Percentiles rank a stretch among this genome's conserved stretches.
phyloP scores from a whole-genome alignment of 1,140 invertebrate species.

The Heliothis virescens region DNA sequence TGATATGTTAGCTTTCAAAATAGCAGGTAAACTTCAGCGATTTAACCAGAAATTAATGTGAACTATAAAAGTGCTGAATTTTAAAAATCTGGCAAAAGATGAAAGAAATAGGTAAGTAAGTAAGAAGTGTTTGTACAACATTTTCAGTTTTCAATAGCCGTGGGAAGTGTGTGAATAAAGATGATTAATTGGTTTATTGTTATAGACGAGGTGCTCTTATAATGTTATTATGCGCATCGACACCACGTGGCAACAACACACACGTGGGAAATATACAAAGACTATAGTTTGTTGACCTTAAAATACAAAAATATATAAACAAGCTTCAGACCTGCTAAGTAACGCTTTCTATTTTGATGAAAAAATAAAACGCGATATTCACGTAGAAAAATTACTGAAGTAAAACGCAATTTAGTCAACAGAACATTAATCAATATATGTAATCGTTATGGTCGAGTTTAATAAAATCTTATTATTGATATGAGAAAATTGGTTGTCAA shows the following conservation, averaged over 20 bases:
- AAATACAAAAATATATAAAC: conserved; percentile 1
- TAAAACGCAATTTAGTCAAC: background rate
- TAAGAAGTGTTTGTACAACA: background rate
- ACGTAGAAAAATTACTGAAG: background rate
- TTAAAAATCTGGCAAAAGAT: background rate
- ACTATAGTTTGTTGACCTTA: conserved; percentile 6
- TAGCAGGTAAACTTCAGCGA: background rate
- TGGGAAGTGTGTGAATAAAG: background rate
- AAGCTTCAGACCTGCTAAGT: background rate
- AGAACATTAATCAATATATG: background rate
- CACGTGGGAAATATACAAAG: conserved; percentile 25
- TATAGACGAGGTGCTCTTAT: background rate
- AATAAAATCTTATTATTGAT: conserved; percentile 17
- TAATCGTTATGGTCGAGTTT: conserved; percentile 4
- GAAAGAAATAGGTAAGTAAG: background rate
- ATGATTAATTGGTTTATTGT: conserved; percentile 24
- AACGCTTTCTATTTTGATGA: background rate
- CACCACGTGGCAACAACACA: background rate
- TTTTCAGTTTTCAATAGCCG: background rate
- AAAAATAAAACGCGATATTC: background rate
- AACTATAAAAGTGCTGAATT: background rate
- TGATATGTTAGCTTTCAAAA: background rate
- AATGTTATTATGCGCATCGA: background rate
- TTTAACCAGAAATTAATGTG: background rate
- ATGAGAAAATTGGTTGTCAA: background rate